These are phyloP conservation scores for Mastacembelus armatus DNA, from an alignment of 2,797 vertebrate species.

Conservation along the genomic window DNA sequence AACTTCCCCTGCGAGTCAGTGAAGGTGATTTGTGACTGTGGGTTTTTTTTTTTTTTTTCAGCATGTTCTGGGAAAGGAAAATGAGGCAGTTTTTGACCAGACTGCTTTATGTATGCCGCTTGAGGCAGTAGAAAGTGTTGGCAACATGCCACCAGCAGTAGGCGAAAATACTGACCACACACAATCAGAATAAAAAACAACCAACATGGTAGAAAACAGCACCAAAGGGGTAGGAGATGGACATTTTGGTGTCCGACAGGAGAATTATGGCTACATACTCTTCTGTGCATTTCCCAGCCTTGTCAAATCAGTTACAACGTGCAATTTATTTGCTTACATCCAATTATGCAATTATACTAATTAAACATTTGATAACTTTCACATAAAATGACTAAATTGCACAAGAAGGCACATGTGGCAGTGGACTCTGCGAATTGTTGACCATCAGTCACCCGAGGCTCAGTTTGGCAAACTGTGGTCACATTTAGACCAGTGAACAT, in stretches of 20 bases:
- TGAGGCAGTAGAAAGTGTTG: slow-evolving; percentile 41
- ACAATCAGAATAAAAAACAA: slow-evolving; percentile 30
- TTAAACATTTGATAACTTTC: neutral
- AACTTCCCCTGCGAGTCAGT: slow-evolving; percentile 33
- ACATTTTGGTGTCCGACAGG: slow-evolving; percentile 11
- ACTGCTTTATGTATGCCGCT: slow-evolving; percentile 26
- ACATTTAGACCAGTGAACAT: slow-evolving; percentile 24
- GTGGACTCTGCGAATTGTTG: too few relatives aligned
- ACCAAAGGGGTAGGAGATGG: slow-evolving; percentile 5
- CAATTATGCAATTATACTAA: neutral
- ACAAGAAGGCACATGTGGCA: neutral
- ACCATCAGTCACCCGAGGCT: slow-evolving; percentile 21
- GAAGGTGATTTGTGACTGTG: slow-evolving; percentile 56
- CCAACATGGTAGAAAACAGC: slow-evolving; percentile 9
- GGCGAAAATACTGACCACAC: slow-evolving; percentile 40
- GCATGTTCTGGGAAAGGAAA: slow-evolving; percentile 47
- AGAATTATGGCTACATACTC: slow-evolving; percentile 14
- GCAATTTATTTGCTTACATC: neutral
- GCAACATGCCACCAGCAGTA: slow-evolving; percentile 15
- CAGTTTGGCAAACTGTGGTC: slow-evolving; percentile 20
- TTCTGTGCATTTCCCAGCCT: neutral
- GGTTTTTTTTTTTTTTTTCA: slow-evolving; percentile 18
- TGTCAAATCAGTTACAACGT: neutral
- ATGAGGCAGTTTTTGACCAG: slow-evolving; percentile 38
- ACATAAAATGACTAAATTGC: slow-evolving; percentile 1